phyloP scores from a whole-genome alignment of 2,113 vertebrate species.

The Marmota flaviventris region DNA sequence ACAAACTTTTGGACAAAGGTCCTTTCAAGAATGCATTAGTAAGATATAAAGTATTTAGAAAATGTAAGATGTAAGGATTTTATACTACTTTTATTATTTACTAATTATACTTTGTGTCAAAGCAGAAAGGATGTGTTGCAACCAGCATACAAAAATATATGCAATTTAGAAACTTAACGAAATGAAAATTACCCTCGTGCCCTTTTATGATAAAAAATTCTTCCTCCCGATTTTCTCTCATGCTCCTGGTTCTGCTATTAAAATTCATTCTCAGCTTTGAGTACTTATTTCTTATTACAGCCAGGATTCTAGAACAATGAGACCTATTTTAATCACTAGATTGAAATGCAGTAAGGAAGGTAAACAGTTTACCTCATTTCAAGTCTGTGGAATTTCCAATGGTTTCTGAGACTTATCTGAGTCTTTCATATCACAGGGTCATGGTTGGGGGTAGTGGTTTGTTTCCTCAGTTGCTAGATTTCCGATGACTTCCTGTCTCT shows the following conservation, averaged over 20 bases:
- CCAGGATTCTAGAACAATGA: conserved; percentile 80
- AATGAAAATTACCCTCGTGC: conserved; percentile 53
- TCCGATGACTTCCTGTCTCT: background rate
- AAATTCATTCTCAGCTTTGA: conserved; percentile 53
- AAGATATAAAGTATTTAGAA: conserved; percentile 57
- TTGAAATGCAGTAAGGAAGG: conserved; percentile 84
- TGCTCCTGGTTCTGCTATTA: conserved; percentile 65
- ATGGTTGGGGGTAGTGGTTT: background rate
- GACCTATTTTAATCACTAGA: conserved; percentile 84
- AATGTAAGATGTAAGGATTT: conserved; percentile 6
- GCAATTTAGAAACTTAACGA: conserved; percentile 53
- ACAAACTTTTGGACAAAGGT: background rate
- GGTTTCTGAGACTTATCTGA: conserved; percentile 72
- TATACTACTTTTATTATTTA: conserved; percentile 41
- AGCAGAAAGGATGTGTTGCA: conserved; percentile 1
- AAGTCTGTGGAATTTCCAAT: conserved; percentile 80
- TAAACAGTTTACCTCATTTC: conserved; percentile 84
- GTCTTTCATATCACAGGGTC: background rate
- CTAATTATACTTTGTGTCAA: background rate
- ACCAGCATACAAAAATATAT: background rate
- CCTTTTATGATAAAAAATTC: conserved; percentile 66
- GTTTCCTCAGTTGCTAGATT: background rate
- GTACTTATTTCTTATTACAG: conserved; percentile 42
- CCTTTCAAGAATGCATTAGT: conserved; percentile 29
- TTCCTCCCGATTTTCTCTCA: conserved; percentile 59